phyloP scores from a whole-genome alignment of 1,140 invertebrate species.

The Himalopsyche phryganea region DNA sequence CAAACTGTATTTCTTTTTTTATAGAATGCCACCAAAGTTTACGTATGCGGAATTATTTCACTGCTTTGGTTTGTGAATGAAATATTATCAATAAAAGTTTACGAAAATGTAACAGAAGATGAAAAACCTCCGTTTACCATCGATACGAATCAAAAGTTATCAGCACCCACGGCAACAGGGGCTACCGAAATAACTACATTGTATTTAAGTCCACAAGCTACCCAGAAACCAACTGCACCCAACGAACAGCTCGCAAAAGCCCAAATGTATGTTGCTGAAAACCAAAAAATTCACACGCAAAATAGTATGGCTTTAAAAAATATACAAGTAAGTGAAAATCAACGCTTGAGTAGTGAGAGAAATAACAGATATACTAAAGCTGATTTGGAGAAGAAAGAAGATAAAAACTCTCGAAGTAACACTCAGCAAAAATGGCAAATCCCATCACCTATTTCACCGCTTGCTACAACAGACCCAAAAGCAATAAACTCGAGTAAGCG shows the following conservation, averaged over 20 bases:
- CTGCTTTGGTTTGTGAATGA: slow-evolving; percentile 26
- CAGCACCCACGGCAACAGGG: background rate
- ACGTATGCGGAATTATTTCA: slow-evolving; percentile 14
- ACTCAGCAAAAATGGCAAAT: slow-evolving; percentile 31
- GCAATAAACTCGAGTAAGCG: slow-evolving; percentile 30
- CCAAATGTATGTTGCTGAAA: slow-evolving; percentile 20
- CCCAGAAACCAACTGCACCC: background rate
- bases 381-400: background rate
- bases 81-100: slow-evolving; percentile 23
- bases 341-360: background rate
- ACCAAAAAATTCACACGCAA: slow-evolving; percentile 17
- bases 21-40: slow-evolving; percentile 20
- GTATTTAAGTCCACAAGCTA: background rate
- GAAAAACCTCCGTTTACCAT: slow-evolving; percentile 7
- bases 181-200: slow-evolving; percentile 8
- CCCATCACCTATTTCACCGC: slow-evolving; percentile 20
- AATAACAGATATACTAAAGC: background rate
- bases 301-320: slow-evolving; percentile 7
- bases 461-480: slow-evolving; percentile 23
- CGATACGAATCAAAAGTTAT: slow-evolving; percentile 1
- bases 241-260: slow-evolving; percentile 22
- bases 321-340: slow-evolving; percentile 1
- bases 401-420: background rate
- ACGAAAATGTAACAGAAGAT: slow-evolving; percentile 24
- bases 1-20: slow-evolving; percentile 17